These are phyloP conservation scores for Pharmacophagus antenor DNA, from an alignment of 2,888 invertebrate genomes.

Conservation along the genomic window DNA sequence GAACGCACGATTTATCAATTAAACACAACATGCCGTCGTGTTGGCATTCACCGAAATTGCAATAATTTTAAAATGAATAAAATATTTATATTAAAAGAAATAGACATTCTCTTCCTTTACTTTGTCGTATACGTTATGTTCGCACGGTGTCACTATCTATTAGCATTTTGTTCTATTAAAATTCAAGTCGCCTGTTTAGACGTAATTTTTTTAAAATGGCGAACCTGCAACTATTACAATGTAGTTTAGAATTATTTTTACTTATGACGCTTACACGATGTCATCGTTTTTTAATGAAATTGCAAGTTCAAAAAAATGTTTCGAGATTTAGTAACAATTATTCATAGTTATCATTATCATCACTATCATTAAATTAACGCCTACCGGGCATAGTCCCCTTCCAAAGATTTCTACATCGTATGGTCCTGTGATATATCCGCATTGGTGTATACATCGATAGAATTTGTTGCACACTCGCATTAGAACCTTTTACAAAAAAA, in stretches of 20 bases:
- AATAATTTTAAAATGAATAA: slow-evolving; percentile 19
- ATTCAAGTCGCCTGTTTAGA: slow-evolving; percentile 21
- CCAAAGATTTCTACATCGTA: too few relatives aligned
- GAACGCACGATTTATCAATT: background rate
- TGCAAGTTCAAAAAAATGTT: too few relatives aligned
- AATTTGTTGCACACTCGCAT: too few relatives aligned
- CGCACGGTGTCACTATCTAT: slow-evolving; percentile 5
- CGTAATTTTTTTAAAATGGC: slow-evolving; percentile 16
- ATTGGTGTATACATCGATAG: too few relatives aligned
- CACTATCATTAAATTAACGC: too few relatives aligned
- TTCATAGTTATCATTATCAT: too few relatives aligned
- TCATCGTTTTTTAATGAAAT: background rate
- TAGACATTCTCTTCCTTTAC: too few relatives aligned
- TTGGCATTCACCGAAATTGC: slow-evolving; percentile 4
- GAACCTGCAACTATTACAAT: slow-evolving; percentile 24
- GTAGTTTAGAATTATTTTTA: slow-evolving; percentile 5
- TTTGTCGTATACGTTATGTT: too few relatives aligned
- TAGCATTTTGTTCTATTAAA: slow-evolving; percentile 20
- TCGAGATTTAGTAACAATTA: too few relatives aligned
- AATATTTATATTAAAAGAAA: slow-evolving; percentile 25
- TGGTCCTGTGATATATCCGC: too few relatives aligned
- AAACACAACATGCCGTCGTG: background rate
- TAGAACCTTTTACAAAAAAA: too few relatives aligned
- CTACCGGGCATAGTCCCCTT: too few relatives aligned
- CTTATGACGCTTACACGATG: background rate